Conservation (phyloP, 2,888 invertebrate species). For the Ecdyonurus torrentis region DNA sequence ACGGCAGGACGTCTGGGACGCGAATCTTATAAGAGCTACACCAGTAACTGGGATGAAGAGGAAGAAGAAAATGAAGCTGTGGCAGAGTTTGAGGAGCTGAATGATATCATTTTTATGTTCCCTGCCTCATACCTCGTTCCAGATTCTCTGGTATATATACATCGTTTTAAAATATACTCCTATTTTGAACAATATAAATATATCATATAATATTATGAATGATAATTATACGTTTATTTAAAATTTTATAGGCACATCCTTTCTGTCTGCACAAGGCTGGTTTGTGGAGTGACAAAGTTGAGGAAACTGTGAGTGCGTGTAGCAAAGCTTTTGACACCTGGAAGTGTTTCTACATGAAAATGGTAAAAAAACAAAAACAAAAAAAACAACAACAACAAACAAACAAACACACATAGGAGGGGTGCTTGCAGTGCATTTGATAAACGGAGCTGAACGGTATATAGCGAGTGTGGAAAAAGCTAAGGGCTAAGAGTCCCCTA, state of each 20-base stretch:
- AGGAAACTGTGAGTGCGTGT: not conserved
- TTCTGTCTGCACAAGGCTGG: not conserved
- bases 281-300: not conserved
- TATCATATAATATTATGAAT: not conserved
- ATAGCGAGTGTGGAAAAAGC: no score
- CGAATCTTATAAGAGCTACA: not conserved
- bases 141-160: not conserved
- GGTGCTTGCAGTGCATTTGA: no score
- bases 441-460: no score
- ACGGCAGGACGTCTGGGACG: not conserved
- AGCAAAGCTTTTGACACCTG: not conserved
- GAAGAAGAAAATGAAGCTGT: not conserved
- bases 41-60: not conserved
- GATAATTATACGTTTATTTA: not conserved
- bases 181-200: not conserved
- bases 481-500: no score
- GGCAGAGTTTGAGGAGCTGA: not conserved
- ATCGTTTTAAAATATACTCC: no score
- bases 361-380: not conserved
- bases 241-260: not conserved
- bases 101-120: not conserved
- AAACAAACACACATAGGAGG: no score
- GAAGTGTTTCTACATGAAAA: not conserved
- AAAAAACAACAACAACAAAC: no score
- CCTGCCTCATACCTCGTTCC: not conserved